A percentile compares a stretch with the other conserved stretches of the same genome.
Evolutionary conservation across 1,140 invertebrate genomes (phyloP).

Genomic region (Mactra quadrangularis): DNA sequence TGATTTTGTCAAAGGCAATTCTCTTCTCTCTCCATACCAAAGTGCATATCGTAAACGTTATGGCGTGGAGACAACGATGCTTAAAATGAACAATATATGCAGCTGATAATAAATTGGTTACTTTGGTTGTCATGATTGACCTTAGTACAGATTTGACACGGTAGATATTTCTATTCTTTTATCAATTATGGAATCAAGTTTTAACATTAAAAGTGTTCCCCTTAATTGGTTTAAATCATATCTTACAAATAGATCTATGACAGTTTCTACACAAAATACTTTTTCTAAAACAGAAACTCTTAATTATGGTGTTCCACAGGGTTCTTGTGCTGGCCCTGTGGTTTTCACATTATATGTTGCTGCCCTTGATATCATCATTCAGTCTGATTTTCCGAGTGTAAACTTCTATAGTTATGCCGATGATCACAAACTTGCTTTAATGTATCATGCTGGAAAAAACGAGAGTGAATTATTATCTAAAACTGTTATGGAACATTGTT

Average conservation of each 20-base stretch:
- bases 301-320: slow-evolving; percentile 11
- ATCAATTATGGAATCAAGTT: neutral
- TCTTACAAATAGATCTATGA: slow-evolving; percentile 39
- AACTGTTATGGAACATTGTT: neutral
- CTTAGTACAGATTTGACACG: slow-evolving; percentile 35
- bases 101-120: neutral
- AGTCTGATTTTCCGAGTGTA: too few relatives aligned
- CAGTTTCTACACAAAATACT: slow-evolving; percentile 18
- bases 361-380: too few relatives aligned
- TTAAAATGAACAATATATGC: neutral
- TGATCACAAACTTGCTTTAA: slow-evolving; percentile 1
- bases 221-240: slow-evolving; percentile 46
- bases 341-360: neutral
- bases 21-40: neutral
- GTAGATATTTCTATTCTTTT: slow-evolving; percentile 11
- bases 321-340: slow-evolving; percentile 6
- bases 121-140: slow-evolving; percentile 18
- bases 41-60: neutral
- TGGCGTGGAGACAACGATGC: neutral
- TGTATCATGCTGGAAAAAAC: neutral
- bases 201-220: slow-evolving; percentile 10
- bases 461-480: neutral
- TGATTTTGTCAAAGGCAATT: neutral
- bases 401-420: neutral
- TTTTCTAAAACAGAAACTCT: slow-evolving; percentile 9